These are phyloP conservation scores for Tamias sibiricus DNA, from an alignment of 2,113 vertebrate species.

Conservation along the genomic window DNA sequence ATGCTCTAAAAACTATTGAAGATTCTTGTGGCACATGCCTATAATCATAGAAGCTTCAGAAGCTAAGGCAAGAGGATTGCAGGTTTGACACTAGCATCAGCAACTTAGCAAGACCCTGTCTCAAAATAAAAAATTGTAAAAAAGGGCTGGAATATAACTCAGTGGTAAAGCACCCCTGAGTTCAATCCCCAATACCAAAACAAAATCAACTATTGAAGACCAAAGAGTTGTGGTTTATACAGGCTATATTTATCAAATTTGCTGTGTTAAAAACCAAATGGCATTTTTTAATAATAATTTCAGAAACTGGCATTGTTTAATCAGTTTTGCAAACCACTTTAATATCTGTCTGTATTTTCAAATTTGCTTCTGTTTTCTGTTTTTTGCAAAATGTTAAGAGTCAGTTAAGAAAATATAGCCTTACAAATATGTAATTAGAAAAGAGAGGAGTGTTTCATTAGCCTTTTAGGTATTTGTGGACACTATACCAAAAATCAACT, in stretches of 20 bases:
- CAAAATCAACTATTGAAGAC: neutral
- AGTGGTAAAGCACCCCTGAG: no score
- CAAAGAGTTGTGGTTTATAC: neutral
- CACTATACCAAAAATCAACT: neutral
- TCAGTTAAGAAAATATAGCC: constrained; percentile 1
- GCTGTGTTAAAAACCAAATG: neutral
- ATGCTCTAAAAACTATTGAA: neutral
- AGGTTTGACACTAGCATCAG: neutral
- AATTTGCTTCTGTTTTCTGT: neutral
- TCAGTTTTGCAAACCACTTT: neutral
- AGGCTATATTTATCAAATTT: neutral
- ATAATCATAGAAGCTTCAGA: neutral
- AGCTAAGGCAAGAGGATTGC: neutral
- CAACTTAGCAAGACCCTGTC: no score
- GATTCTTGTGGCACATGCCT: neutral
- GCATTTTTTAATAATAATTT: constrained; percentile 5
- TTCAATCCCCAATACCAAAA: no score
- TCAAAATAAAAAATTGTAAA: neutral
- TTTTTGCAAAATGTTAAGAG: neutral
- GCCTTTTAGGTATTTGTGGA: neutral
- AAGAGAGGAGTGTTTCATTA: neutral
- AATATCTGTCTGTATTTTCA: neutral
- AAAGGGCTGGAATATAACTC: neutral
- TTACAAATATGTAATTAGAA: constrained; percentile 18
- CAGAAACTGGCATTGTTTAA: neutral